Percentiles rank a stretch among this genome's conserved stretches.
Evolutionary conservation across 2,797 vertebrate genomes (phyloP).

Genomic region (Sebastes glaucus): DNA sequence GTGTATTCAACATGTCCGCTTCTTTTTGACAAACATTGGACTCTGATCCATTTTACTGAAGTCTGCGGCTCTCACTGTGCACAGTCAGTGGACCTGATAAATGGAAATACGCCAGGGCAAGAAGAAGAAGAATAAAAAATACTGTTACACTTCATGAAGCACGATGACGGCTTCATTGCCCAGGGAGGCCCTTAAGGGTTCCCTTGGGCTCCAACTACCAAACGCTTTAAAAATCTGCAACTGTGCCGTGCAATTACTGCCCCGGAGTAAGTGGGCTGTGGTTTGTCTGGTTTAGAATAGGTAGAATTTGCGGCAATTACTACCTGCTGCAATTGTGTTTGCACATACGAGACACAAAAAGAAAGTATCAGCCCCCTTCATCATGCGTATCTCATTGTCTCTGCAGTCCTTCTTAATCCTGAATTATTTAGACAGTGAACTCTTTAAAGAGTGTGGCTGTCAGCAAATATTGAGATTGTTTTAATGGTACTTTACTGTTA

Average conservation of each 20-base stretch:
- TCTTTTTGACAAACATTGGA: conserved; percentile 19
- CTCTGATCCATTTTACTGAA: conserved; percentile 52
- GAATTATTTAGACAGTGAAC: conserved; percentile 37
- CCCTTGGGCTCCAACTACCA: conserved; percentile 32
- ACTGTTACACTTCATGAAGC: conserved; percentile 44
- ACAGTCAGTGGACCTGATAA: conserved; percentile 38
- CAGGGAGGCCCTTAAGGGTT: conserved; percentile 43
- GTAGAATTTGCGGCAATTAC: conserved; percentile 51
- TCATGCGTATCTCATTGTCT: background rate
- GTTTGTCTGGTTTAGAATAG: conserved; percentile 23
- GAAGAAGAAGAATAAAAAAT: background rate
- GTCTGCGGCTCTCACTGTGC: conserved; percentile 24
- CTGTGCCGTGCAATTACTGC: conserved; percentile 35
- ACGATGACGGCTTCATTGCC: conserved; percentile 50
- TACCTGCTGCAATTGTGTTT: conserved; percentile 28
- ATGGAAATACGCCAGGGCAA: conserved; percentile 41
- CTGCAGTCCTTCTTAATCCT: background rate
- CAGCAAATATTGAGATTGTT: conserved; percentile 56
- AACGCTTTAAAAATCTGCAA: conserved; percentile 38
- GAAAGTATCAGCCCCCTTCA: conserved; percentile 2
- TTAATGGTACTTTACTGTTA: conserved; percentile 46
- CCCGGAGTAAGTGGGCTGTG: conserved; percentile 20
- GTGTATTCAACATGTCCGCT: background rate
- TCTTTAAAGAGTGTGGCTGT: conserved; percentile 11
- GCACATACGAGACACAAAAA: conserved; percentile 4